Evolutionary conservation across 2,113 vertebrate species (phyloP).

Genomic region (Anoplopoma fimbria): DNA sequence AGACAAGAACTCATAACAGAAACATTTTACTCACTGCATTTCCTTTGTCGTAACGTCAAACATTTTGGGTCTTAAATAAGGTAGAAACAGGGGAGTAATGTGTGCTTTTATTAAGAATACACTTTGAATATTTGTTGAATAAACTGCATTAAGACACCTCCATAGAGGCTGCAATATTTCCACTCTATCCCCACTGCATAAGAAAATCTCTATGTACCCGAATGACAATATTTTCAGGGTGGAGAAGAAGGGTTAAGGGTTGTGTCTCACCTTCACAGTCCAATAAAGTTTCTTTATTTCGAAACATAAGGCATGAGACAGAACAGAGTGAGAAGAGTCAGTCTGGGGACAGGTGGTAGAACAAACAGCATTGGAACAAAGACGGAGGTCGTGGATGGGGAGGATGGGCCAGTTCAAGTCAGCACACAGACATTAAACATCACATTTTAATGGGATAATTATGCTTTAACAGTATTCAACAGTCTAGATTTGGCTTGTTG

Average conservation of each 20-base stretch:
- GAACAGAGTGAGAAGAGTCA: conserved; percentile 84
- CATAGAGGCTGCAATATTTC: not conserved
- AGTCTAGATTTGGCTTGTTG: not conserved
- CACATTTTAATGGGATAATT: not conserved
- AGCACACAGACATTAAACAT: conserved; percentile 26
- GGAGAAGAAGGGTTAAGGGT: conserved; percentile 67
- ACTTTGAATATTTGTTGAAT: not conserved
- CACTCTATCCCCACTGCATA: not conserved
- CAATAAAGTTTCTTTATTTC: conserved; percentile 84
- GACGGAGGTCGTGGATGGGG: conserved; percentile 56
- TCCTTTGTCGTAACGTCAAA: not conserved
- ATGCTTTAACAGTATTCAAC: not conserved
- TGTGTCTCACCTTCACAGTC: conserved; percentile 85
- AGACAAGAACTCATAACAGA: not conserved
- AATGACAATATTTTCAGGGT: conserved; percentile 18
- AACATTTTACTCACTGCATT: not conserved
- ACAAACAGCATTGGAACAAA: conserved; percentile 71
- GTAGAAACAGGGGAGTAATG: not conserved
- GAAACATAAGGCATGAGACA: conserved; percentile 81
- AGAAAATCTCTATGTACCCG: not conserved
- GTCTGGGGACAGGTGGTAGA: conserved; percentile 62
- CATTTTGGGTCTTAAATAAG: not conserved
- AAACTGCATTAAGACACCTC: not conserved
- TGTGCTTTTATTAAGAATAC: not conserved
- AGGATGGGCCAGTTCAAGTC: conserved; percentile 52